Evolutionary conservation across 2,888 invertebrate species (phyloP), one percentile per base, ranked within the genome.

Genomic region (Mellilla xanthometata): DNA sequence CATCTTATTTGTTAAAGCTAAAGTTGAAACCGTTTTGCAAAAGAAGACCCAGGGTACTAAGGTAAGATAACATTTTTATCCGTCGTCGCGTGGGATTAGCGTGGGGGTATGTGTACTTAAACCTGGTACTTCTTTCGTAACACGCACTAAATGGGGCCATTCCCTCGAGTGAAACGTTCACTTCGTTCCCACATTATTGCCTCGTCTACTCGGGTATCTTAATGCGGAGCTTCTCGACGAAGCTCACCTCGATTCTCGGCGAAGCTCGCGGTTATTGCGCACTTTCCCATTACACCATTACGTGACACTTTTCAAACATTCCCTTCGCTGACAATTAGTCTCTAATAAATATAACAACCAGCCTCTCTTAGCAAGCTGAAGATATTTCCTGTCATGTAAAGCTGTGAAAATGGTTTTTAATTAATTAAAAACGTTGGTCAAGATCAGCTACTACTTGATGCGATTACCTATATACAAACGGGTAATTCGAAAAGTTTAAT

Each of bases 121-220:
- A n/a, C n/a, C n/a, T 3, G 15, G 15, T 19, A 19, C 15, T 19
- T 19, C 15, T 19, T 19, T 19, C 2, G 6, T 5, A 6, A 6
- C 3, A 19, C 15, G 15, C 15, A 6, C 6, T 19, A 5, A 19
- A 6, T n/a, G 56, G 60, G 58, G 68, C 66, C 66, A 71, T 79
- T 79, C 76, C 68, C 73, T 72, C 65, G 62, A 77, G 72, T 71
- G 67, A 72, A 76, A 73, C 65, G 70, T 67, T 73, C 65, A 65
- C 68, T 66, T 65, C 76, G 67, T 76, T 73, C 76, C 75, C 72
- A 73, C 76, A 72, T 78, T 79, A 77, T 76, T 76, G 68, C 77
- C 66, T 63, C 61, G 63, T 64, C 68, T 58, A 60, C 68, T 57
- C 55, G 50, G 65, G 76, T 77, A 80, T 79, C 68, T 76, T 79